These are phyloP conservation scores for Myotis planiceps DNA, from an alignment of 2,797 vertebrate species.

Conservation along the genomic window DNA sequence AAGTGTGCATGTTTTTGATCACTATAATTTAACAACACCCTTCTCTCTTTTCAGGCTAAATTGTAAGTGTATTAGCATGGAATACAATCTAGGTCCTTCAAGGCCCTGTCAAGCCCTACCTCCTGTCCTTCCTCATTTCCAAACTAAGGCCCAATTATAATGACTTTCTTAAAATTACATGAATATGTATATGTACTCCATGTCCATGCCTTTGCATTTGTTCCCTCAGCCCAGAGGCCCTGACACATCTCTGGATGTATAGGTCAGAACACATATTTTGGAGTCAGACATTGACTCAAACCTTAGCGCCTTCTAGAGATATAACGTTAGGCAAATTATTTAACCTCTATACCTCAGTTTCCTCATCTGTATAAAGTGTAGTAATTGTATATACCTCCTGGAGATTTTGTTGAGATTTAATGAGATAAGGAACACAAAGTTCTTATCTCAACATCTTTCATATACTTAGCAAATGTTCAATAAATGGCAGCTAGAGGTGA, in stretches of 20 bases:
- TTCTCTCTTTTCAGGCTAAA: constrained; percentile 3
- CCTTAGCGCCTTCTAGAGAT: background rate
- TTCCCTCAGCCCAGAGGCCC: background rate
- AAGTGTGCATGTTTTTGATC: constrained; percentile 43
- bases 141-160: background rate
- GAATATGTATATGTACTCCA: background rate
- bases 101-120: background rate
- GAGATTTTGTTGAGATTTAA: constrained; percentile 10
- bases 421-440: background rate
- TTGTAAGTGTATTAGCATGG: background rate
- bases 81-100: constrained; percentile 52
- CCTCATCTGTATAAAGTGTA: background rate
- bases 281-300: background rate
- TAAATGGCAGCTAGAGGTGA: background rate
- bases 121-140: constrained; percentile 3
- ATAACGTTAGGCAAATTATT: background rate
- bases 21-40: constrained; percentile 39
- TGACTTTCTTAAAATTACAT: background rate
- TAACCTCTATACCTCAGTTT: background rate
- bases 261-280: background rate
- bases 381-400: background rate
- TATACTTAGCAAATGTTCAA: background rate
- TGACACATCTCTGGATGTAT: background rate
- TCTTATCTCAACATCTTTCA: background rate
- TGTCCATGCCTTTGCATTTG: background rate